Base-by-base conservation (phyloP, 23 tunicate species). In the Halocynthia aurantium region DNA sequence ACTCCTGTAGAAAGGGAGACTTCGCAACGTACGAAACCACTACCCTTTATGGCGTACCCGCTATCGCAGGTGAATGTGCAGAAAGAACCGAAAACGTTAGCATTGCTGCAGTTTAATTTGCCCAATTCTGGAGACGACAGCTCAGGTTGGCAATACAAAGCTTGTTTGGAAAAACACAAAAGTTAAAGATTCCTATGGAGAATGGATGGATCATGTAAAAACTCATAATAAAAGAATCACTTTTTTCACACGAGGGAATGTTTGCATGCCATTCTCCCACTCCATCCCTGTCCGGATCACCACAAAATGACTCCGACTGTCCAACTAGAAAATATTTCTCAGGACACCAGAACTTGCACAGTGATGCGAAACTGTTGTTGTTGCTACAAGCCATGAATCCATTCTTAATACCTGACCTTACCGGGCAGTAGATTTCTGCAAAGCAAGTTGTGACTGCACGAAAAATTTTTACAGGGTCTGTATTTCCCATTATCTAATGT, bases 221-320 rank as follows among this genome's bases (percentile, higher is more conserved):
- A 13, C 21, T 40, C 2, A 40, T 20, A 67, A 40, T 50, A 12
- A 72, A 72, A 12, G 1, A 20, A 12, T 12, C 40, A 74, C 78
- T 15, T 74, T 74, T 56, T 52, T 55, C 71, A 54, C 78, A 74
- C 2, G 20, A 10, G n/a, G 78, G 78, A 8, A 53, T 10, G 8
- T 53, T 22, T 11, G 78, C 13, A 54, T 64, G 55, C 78, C 78
- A 74, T 8, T 22, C 50, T 54, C 66, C 78, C 13, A 51, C 56
- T 13, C 78, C 78, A 20, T 74, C 78, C 6, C 21, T 53, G 13
- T 53, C 56, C 5, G 78, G 78, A 74, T 74, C 78, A n/a, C 78
- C 78, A 56, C 78, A 74, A 74, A 74, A 53, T 10, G 78, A 52
- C 22, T 74, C 18, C 22, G 78, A 53, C 56, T 13, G 50, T n/a